Percentiles rank a stretch among this genome's conserved stretches.
phyloP scores from a whole-genome alignment of 2,113 vertebrate species.

The Pampusana beccarii region DNA sequence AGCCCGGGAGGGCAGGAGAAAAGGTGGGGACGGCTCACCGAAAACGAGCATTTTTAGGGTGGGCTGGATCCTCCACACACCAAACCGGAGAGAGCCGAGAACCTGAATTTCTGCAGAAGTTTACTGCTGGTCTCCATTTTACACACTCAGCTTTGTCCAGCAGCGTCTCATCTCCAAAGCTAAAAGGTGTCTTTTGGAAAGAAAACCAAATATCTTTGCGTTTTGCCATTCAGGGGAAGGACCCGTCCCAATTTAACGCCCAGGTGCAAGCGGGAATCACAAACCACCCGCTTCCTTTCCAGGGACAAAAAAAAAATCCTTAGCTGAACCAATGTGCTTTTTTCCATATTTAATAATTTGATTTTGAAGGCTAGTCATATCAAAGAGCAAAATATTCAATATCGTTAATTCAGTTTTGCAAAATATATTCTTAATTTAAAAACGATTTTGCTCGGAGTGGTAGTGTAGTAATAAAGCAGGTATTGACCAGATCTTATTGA shows the following conservation, averaged over 20 bases:
- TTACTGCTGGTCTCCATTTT: conserved; percentile 36
- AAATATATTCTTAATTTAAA: conserved; percentile 97
- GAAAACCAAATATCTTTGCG: conserved; percentile 37
- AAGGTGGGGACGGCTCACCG: neutral
- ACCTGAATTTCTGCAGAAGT: neutral
- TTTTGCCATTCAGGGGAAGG: conserved; percentile 1
- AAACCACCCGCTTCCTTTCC: conserved; percentile 9
- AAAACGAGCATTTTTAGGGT: neutral
- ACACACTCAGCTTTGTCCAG: conserved; percentile 26
- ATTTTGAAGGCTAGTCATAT: conserved; percentile 84
- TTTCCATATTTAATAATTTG: conserved; percentile 84
- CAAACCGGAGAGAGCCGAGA: accelerated
- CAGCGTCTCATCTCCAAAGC: neutral
- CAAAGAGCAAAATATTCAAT: conserved; percentile 91
- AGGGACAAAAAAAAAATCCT: conserved; percentile 40
- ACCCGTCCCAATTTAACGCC: conserved; percentile 46
- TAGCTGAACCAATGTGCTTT: conserved; percentile 73
- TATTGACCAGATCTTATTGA: conserved; percentile 99
- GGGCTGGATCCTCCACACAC: accelerated
- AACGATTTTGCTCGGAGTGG: conserved; percentile 96
- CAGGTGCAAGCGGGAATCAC: conserved; percentile 21
- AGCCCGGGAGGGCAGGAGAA: neutral
- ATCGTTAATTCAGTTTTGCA: conserved; percentile 90
- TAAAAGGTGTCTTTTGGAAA: conserved; percentile 41
- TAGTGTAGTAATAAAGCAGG: conserved; percentile 99